Percentiles rank a stretch among this genome's conserved stretches.
phyloP scores from a whole-genome alignment of 2,113 vertebrate species.

The Halcyon malimbica region DNA sequence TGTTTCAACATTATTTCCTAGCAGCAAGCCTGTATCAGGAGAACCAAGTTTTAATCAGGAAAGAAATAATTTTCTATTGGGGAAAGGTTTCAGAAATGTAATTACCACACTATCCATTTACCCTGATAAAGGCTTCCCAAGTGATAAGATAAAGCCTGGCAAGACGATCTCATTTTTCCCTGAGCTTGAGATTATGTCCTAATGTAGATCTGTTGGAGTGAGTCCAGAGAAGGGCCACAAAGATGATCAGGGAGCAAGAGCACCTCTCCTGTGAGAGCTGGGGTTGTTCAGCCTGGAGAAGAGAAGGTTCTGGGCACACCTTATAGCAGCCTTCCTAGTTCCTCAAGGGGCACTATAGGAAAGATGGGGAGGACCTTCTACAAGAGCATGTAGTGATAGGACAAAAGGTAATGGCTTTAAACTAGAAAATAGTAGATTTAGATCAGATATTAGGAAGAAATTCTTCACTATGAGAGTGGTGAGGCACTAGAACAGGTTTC shows the following conservation, averaged over 20 bases:
- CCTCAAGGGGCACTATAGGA: neutral
- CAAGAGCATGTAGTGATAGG: neutral
- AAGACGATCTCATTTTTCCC: neutral
- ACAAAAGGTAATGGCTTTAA: neutral
- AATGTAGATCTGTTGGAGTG: neutral
- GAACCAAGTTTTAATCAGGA: constrained; percentile 21
- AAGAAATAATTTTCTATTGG: constrained; percentile 43
- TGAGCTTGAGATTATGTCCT: neutral
- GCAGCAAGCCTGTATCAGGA: neutral
- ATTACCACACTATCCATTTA: constrained; percentile 26
- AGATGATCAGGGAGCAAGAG: neutral
- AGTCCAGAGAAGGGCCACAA: neutral
- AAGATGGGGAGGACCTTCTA: neutral
- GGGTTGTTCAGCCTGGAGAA: neutral
- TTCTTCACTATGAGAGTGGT: neutral
- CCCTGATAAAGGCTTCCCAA: constrained; percentile 21
- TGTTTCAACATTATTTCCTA: constrained; percentile 46
- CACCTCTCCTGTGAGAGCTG: neutral
- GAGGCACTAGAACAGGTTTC: neutral
- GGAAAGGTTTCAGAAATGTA: constrained; percentile 47
- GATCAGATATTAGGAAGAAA: neutral
- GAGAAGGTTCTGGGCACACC: neutral
- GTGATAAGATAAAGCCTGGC: neutral
- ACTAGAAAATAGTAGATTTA: neutral
- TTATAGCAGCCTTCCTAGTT: neutral